phyloP scores from a whole-genome alignment of 2,797 vertebrate genomes.

The Poeciliopsis infans region DNA sequence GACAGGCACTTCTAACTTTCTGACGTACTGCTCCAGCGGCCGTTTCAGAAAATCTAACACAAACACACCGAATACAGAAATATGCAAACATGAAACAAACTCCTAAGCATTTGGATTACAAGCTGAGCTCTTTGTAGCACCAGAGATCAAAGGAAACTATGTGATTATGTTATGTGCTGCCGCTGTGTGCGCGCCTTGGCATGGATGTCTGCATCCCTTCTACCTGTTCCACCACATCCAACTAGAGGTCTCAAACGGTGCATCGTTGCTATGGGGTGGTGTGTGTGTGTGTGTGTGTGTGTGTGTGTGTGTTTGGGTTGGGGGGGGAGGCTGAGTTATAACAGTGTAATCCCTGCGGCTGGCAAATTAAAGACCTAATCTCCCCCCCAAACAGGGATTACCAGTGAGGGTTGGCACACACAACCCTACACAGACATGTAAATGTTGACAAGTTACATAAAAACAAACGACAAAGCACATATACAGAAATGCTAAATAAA shows the following conservation, averaged over 20 bases:
- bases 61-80: conserved; percentile 18
- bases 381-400: conserved; percentile 77
- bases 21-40: conserved; percentile 93
- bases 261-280: conserved; percentile 38
- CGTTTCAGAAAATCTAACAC: conserved; percentile 93
- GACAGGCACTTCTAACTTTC: conserved; percentile 91
- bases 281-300: conserved; percentile 13
- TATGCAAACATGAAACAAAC: conserved; percentile 19
- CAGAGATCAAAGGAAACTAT: conserved; percentile 40
- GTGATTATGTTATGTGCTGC: conserved; percentile 7
- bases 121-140: conserved; percentile 2
- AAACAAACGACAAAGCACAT: conserved; percentile 32
- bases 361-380: conserved; percentile 79
- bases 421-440: conserved; percentile 29
- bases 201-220: conserved; percentile 15
- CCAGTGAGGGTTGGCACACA: conserved; percentile 60
- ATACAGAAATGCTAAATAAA: conserved; percentile 52
- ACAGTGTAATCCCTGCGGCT: conserved; percentile 75
- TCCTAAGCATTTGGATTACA: conserved; percentile 29
- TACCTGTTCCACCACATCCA: conserved; percentile 32
- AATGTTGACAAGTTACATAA: conserved; percentile 38
- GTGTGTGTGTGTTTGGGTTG: no score
- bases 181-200: conserved; percentile 16
- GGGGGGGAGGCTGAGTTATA: conserved; percentile 63
- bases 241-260: conserved; percentile 48